Evolutionary conservation across 2,113 vertebrate species (phyloP), one percentile per base, ranked within the genome.

Genomic region (Calypte anna): DNA sequence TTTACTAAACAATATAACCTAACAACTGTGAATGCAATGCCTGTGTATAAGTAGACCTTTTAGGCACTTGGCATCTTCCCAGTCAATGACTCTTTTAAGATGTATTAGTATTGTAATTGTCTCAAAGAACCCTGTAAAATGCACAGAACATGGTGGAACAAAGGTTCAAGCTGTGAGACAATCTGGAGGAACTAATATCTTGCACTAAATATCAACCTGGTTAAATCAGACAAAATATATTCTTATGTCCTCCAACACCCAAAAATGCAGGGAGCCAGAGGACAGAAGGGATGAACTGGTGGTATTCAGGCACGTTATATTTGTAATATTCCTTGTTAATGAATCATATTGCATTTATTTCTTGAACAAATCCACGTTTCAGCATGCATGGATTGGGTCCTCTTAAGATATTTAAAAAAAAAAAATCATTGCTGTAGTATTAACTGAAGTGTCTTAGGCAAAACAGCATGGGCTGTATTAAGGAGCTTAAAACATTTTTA

Each of bases 121-220:
- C 90, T 92, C 53, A 46, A 83, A 94, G 95, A 96, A 89, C 74
- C 63, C 90, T 73, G 89, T 67, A 93, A 96, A 96, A 95, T 0
- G 81, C 91, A 91, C 27, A 57, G 85, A 96, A 94, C 82, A 63
- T 3, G 12, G 91, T 54, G 51, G 31, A 95, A 96, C 94, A 95
- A 93, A 96, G 91, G 92, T 93, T 97, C 95, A 96, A 97, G 94
- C 96, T 97, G 96, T 95, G 97, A 97, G 86, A 95, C 97, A 96
- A 96, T 95, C 94, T 96, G 96, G 94, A 96, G 73, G 96, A 95
- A 79, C 91, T 63, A 94, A 82, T 88, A 92, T 88, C 91, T 90
- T 43, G 73, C 81, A 92, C 93, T 94, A 96, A 96, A 89, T 91
- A 97, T 83, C 90, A 93, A 94, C 94, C 93, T 82, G 90, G 86